A percentile compares a stretch with the other conserved stretches of the same genome.
Evolutionary conservation across 2,888 invertebrate genomes (phyloP).

Genomic region (Mythimna vitellina): DNA sequence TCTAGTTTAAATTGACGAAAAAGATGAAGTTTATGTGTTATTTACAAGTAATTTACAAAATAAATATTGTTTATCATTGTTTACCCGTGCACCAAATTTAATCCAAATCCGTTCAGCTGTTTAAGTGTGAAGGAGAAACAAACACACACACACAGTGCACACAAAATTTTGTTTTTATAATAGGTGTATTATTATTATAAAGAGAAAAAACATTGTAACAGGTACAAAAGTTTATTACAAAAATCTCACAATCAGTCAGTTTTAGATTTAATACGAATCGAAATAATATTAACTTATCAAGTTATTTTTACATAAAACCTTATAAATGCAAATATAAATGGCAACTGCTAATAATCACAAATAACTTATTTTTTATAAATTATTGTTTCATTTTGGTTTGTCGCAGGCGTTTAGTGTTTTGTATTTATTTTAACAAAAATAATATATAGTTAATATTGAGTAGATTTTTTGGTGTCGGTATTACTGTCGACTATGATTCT

Average conservation of each 20-base stretch:
- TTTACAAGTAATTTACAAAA: too few species aligned
- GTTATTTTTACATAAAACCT: constrained; percentile 39
- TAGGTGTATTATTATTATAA: not conserved
- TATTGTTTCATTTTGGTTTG: not conserved
- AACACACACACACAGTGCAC: too few species aligned
- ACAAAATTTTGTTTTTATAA: too few species aligned
- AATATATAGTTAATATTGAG: not conserved
- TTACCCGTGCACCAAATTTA: too few species aligned
- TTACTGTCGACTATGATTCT: not conserved
- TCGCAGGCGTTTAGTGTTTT: not conserved
- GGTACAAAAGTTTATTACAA: constrained; percentile 83
- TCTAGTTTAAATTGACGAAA: too few species aligned
- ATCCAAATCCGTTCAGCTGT: too few species aligned
- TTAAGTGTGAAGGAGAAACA: too few species aligned
- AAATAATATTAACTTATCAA: constrained; percentile 56
- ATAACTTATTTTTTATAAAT: constrained; percentile 16
- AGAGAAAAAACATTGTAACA: constrained; percentile 68
- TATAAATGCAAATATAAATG: constrained; percentile 63
- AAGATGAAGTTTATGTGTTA: too few species aligned
- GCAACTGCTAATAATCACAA: constrained; percentile 55
- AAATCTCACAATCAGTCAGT: constrained; percentile 78
- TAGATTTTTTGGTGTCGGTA: not conserved
- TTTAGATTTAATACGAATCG: constrained; percentile 65
- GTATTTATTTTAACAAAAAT: not conserved
- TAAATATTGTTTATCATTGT: too few species aligned